Percentiles rank a stretch among this genome's conserved stretches.
These are phyloP conservation scores for Sycophaga agraensis DNA, from an alignment of 1,140 invertebrate genomes.

Conservation along the genomic window DNA sequence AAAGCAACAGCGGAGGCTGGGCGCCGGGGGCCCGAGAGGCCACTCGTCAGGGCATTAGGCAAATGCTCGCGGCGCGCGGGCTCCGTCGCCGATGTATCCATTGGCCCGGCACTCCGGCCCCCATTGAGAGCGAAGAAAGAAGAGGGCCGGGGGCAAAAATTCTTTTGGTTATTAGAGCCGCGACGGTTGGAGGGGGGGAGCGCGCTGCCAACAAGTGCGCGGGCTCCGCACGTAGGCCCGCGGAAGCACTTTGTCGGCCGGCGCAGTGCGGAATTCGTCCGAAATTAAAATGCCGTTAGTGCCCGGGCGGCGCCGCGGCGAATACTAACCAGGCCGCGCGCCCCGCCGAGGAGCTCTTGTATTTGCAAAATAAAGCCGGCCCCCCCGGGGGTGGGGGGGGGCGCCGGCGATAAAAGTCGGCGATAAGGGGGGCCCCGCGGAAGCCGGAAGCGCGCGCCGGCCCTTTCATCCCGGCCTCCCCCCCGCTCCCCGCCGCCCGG, in stretches of 20 bases:
- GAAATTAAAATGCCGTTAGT: slow-evolving; percentile 41
- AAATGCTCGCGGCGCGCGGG: no score
- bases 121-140: background rate
- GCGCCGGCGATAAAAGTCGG: background rate
- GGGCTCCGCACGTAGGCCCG: background rate
- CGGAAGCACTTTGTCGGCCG: slow-evolving; percentile 30
- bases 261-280: slow-evolving; percentile 31
- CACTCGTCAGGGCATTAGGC: no score
- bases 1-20: no score
- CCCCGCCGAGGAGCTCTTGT: slow-evolving; percentile 31
- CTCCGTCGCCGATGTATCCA: no score
- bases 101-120: no score
- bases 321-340: slow-evolving; percentile 37
- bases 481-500: no score
- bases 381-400: background rate
- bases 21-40: no score
- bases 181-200: background rate
- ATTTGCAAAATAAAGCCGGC: slow-evolving; percentile 32
- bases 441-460: no score
- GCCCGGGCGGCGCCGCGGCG: slow-evolving; percentile 26
- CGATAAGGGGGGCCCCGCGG: no score
- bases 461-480: no score
- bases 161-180: no score
- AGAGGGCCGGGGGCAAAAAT: background rate
- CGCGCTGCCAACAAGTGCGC: background rate